These are phyloP conservation scores for Macrosoma leucophasiata DNA, from an alignment of 2,888 invertebrate genomes.

Conservation along the genomic window DNA sequence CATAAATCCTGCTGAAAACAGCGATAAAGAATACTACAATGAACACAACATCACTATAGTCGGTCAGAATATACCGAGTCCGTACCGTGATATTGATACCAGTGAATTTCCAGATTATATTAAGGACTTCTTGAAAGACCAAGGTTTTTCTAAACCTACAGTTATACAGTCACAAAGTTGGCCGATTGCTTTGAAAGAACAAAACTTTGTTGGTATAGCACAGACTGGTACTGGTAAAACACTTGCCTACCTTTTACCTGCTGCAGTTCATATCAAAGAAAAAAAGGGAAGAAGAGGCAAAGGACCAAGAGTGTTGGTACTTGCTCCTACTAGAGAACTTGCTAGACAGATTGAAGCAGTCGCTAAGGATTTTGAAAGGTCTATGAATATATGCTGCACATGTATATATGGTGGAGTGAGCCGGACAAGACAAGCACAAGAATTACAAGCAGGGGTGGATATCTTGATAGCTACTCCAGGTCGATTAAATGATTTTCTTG, in stretches of 20 bases:
- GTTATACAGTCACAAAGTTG: conserved; percentile 90
- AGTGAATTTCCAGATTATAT: conserved; percentile 84
- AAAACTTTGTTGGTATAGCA: conserved; percentile 90
- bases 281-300: conserved; percentile 82
- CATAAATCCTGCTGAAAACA: conserved; percentile 45
- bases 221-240: conserved; percentile 89
- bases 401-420: conserved; percentile 93
- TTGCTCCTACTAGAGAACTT: conserved; percentile 86
- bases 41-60: conserved; percentile 83
- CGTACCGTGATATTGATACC: conserved; percentile 84
- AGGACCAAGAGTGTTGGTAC: conserved; percentile 87
- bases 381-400: conserved; percentile 82
- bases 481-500: conserved; percentile 87
- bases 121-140: conserved; percentile 76
- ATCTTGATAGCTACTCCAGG: conserved; percentile 93
- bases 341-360: conserved; percentile 88
- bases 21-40: conserved; percentile 78
- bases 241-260: conserved; percentile 85
- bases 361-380: conserved; percentile 83
- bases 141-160: conserved; percentile 83
- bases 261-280: conserved; percentile 88
- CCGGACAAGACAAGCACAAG: conserved; percentile 78
- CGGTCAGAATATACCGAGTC: conserved; percentile 82
- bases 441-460: conserved; percentile 83
- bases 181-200: conserved; percentile 87